Base-by-base conservation (phyloP, 1,140 invertebrate species). In the Neotoxoptera formosana region DNA sequence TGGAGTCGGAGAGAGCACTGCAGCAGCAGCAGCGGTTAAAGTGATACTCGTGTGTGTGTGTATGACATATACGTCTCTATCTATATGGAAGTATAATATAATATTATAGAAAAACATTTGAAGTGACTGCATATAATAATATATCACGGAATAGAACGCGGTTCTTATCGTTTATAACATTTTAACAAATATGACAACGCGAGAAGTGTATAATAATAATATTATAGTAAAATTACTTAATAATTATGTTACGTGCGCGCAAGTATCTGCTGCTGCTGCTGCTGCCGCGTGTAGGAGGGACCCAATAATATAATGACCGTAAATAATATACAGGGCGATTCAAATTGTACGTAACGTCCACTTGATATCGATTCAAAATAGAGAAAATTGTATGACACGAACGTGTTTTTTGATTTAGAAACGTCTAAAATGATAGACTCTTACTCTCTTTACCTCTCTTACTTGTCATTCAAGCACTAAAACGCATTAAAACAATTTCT, bases 171-270 rank as follows among this genome's bases (percentile, higher is more conserved):
- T 86, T 86, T 47, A 14, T 47, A 76, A 76, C 11, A 47, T 86
- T 86, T 86, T 86, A 86, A 86, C 83, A 84, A 84, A 84, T 86
- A 7, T 86, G 30, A 17, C 60, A 76, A n/a, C 60, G 30, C 41
- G 41, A 86, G 84, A 9, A 41, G 41, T 47, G 25, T 86, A 30
- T n/a, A 76, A 17, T n/a, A 76, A 30, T n/a, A 76, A 17, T n/a
- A 76, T 76, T 41, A 67, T 4, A 76, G 7, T 76, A 76, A 76
- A n/a, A 76, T 76, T 0, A 67, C 30, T 17, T 25, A 17, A n/a
- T 11, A n/a, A n/a, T n/a, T n/a, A n/a, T 67, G 17, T 56, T 56
- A 56, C 23, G 11, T n/a, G 9, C 11, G 81, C 23, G 7, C 7
- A 45, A 41, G 41, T 41, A 41, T 4, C 41, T 41, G 41, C 41